A percentile compares a stretch with the other conserved stretches of the same genome.
phyloP scores from a whole-genome alignment of 2,888 invertebrate genomes.

The Drepana falcataria region DNA sequence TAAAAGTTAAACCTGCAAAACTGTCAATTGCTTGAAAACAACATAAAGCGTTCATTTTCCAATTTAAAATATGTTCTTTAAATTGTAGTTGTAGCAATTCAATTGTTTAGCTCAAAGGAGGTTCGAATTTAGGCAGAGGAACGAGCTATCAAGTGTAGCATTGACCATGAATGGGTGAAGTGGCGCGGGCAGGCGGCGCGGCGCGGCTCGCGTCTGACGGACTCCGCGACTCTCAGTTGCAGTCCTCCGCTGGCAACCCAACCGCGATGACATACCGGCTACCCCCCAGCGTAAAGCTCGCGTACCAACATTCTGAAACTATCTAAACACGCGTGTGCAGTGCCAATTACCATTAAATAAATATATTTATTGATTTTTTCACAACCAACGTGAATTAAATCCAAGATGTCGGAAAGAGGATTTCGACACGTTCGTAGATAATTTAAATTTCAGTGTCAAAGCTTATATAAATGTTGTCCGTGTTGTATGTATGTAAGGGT shows the following conservation, averaged over 20 bases:
- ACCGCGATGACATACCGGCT: slow-evolving; percentile 60
- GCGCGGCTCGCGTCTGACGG: not conserved
- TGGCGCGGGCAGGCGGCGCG: not conserved
- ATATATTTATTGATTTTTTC: slow-evolving; percentile 8
- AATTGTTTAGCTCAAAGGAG: not conserved
- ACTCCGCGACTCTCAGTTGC: slow-evolving; percentile 22
- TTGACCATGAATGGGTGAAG: slow-evolving; percentile 48
- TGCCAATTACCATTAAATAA: slow-evolving; percentile 20
- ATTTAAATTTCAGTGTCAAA: slow-evolving; percentile 58
- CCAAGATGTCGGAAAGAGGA: slow-evolving; percentile 43
- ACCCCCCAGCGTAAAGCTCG: slow-evolving; percentile 30
- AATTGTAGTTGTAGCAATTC: slow-evolving; percentile 2
- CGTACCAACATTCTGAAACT: slow-evolving; percentile 13
- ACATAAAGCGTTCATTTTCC: slow-evolving; percentile 14
- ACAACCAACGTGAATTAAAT: slow-evolving; percentile 23
- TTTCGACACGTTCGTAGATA: slow-evolving; percentile 66
- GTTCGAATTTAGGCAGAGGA: slow-evolving; percentile 1
- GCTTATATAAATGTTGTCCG: slow-evolving; percentile 60
- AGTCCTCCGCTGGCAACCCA: slow-evolving; percentile 55
- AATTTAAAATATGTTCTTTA: slow-evolving; percentile 20
- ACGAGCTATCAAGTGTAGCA: slow-evolving; percentile 23
- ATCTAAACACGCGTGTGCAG: slow-evolving; percentile 41
- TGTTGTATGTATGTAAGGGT: slow-evolving; percentile 35
- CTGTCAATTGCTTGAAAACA: not conserved
- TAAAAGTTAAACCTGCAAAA: not conserved